Evolutionary conservation across 2,888 invertebrate genomes (phyloP).

Genomic region (Ochropleura leucogaster): DNA sequence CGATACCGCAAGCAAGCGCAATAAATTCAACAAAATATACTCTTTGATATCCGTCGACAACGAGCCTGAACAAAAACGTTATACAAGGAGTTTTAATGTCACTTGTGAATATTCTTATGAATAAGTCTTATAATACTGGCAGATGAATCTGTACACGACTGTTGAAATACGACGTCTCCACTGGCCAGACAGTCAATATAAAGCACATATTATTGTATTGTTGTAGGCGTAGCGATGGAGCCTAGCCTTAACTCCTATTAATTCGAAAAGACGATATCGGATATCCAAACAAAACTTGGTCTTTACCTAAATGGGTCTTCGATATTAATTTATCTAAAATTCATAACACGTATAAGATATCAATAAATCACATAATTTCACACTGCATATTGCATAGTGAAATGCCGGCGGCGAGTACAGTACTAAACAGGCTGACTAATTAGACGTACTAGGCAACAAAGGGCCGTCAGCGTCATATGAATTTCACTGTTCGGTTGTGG

Average conservation of each 20-base stretch:
- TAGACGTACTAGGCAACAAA: slow-evolving; percentile 89
- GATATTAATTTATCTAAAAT: slow-evolving; percentile 59
- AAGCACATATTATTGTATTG: slow-evolving; percentile 79
- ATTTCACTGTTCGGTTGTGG: slow-evolving; percentile 64
- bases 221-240: slow-evolving; percentile 84
- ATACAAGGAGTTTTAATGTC: slow-evolving; percentile 86
- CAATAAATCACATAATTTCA: slow-evolving; percentile 86
- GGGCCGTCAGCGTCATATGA: slow-evolving; percentile 78
- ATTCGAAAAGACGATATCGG: slow-evolving; percentile 47
- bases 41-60: slow-evolving; percentile 84
- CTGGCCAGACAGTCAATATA: slow-evolving; percentile 78
- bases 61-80: slow-evolving; percentile 82
- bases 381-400: slow-evolving; percentile 80
- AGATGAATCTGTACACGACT: slow-evolving; percentile 89
- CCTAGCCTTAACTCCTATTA: slow-evolving; percentile 78
- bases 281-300: slow-evolving; percentile 6
- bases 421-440: slow-evolving; percentile 90
- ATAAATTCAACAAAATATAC: slow-evolving; percentile 83
- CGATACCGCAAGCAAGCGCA: slow-evolving; percentile 74
- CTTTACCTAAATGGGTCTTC: slow-evolving; percentile 15
- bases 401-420: slow-evolving; percentile 84
- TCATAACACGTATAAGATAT: slow-evolving; percentile 67
- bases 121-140: slow-evolving; percentile 80
- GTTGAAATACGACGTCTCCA: slow-evolving; percentile 85
- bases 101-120: slow-evolving; percentile 84